Conservation (phyloP, 2,113 vertebrate genomes). For the Shinisaurus crocodilurus region DNA sequence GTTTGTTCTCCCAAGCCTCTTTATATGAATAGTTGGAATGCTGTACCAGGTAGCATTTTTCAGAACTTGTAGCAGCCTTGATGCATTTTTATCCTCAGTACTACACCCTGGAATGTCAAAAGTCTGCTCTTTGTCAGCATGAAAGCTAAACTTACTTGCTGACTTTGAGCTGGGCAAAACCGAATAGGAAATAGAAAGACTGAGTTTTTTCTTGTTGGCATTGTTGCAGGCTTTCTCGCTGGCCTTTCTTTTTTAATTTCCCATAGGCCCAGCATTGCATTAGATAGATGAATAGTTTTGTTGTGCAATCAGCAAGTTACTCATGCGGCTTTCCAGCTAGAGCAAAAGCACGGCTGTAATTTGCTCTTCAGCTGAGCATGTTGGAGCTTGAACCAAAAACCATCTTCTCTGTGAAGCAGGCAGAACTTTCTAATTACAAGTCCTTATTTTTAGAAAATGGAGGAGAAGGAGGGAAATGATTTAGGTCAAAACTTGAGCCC, state of each 20-base stretch:
- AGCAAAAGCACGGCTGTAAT: slow-evolving; percentile 38
- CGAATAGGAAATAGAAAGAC: slow-evolving; percentile 38
- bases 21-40: not conserved
- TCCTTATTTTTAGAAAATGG: slow-evolving; percentile 54
- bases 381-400: slow-evolving; percentile 44
- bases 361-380: slow-evolving; percentile 38
- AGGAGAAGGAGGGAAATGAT: slow-evolving; percentile 20
- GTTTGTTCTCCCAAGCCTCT: not conserved
- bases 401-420: slow-evolving; percentile 48
- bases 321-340: slow-evolving; percentile 50
- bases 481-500: slow-evolving; percentile 33
- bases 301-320: slow-evolving; percentile 53
- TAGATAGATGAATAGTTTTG: slow-evolving; percentile 65
- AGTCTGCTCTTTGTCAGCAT: slow-evolving; percentile 34
- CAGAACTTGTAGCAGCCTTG: not conserved
- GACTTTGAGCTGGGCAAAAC: slow-evolving; percentile 39
- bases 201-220: slow-evolving; percentile 41
- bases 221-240: slow-evolving; percentile 24
- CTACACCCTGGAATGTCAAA: slow-evolving; percentile 20
- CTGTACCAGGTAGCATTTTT: not conserved
- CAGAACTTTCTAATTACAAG: slow-evolving; percentile 44
- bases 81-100: slow-evolving; percentile 10
- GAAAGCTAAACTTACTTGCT: slow-evolving; percentile 41
- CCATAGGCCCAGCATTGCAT: slow-evolving; percentile 54
- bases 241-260: slow-evolving; percentile 32